These are phyloP conservation scores for Xestia rhomboidea DNA, from an alignment of 2,888 invertebrate genomes.

Conservation along the genomic window DNA sequence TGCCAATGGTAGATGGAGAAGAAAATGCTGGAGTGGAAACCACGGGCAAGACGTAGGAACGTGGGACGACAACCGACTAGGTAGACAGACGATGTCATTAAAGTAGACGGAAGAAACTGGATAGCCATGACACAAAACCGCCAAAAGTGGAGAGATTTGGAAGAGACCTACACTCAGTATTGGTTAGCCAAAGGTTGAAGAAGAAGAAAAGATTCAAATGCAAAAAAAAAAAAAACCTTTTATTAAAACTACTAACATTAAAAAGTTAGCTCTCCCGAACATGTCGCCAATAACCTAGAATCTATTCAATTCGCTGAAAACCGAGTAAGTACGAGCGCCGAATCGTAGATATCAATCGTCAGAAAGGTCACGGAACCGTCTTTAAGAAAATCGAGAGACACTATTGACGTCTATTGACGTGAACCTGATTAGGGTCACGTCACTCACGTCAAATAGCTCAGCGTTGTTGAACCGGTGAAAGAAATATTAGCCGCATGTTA, in stretches of 20 bases:
- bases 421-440: constrained; percentile 1
- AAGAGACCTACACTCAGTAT: too few relatives aligned
- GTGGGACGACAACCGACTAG: too few relatives aligned
- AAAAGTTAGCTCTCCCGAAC: neutral
- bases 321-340: neutral
- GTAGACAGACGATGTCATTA: too few relatives aligned
- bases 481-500: neutral
- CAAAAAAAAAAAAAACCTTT: neutral
- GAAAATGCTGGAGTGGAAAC: too few relatives aligned
- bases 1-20: neutral
- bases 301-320: neutral
- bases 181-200: too few relatives aligned
- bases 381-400: constrained; percentile 15
- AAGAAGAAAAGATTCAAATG: neutral
- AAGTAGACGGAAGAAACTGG: too few relatives aligned
- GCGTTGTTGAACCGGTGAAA: neutral
- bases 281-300: too few relatives aligned
- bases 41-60: too few relatives aligned
- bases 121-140: too few relatives aligned
- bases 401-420: constrained; percentile 19
- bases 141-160: too few relatives aligned
- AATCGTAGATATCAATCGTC: constrained; percentile 27
- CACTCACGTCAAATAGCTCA: constrained; percentile 5
- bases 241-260: neutral
- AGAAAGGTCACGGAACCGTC: constrained; percentile 21